These are phyloP conservation scores for Dasyprocta punctata DNA, from an alignment of 2,113 vertebrate genomes.

Conservation along the genomic window DNA sequence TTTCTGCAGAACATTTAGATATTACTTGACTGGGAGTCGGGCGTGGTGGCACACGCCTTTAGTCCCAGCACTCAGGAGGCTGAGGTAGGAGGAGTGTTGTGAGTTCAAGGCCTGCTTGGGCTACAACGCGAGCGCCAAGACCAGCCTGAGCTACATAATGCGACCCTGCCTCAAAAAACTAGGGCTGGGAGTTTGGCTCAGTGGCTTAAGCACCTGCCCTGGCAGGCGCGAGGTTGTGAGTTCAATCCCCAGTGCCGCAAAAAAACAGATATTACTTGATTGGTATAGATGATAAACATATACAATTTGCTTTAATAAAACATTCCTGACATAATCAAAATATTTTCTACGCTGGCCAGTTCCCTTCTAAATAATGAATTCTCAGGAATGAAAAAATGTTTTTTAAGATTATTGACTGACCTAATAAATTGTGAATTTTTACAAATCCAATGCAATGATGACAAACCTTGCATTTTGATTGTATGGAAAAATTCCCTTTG, in stretches of 20 bases:
- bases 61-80: too few species aligned
- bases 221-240: too few species aligned
- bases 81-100: too few species aligned
- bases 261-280: too few species aligned
- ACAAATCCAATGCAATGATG: constrained; percentile 2
- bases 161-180: too few species aligned
- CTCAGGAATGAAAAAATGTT: background rate
- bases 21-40: constrained; percentile 9
- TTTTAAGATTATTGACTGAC: constrained; percentile 26
- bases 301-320: constrained; percentile 20
- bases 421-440: background rate
- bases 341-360: constrained; percentile 42
- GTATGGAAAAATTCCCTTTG: background rate
- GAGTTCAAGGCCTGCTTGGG: too few species aligned
- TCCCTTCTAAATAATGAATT: constrained; percentile 29
- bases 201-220: too few species aligned
- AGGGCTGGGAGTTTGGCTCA: too few species aligned
- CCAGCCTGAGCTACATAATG: too few species aligned
- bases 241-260: too few species aligned
- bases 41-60: too few species aligned
- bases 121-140: too few species aligned
- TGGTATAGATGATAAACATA: constrained; percentile 17
- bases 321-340: constrained; percentile 22
- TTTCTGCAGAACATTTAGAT: constrained; percentile 21
- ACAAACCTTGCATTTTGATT: constrained; percentile 34